Conservation (phyloP, 2,888 invertebrate species). For the Myathropa florea region DNA sequence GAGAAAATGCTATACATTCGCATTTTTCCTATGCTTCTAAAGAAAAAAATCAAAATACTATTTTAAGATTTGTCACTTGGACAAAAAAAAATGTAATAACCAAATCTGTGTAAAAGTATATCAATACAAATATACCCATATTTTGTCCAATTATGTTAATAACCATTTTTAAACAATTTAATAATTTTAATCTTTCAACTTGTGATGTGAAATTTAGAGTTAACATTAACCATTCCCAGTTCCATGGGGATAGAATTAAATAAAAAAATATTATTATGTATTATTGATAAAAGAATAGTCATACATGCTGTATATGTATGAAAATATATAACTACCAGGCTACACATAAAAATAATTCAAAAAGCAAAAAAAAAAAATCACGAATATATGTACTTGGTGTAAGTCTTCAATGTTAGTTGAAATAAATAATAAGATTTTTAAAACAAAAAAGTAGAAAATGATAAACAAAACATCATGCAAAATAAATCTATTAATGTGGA, state of each 20-base stretch:
- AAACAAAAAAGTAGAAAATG: constrained; percentile 29
- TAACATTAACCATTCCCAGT: constrained; percentile 80
- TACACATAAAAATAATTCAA: constrained; percentile 50
- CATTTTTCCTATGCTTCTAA: not conserved
- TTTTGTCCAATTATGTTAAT: constrained; percentile 30
- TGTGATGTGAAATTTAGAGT: constrained; percentile 81
- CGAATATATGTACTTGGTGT: constrained; percentile 46
- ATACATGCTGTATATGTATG: constrained; percentile 22
- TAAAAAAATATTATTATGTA: constrained; percentile 29
- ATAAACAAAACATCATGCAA: constrained; percentile 23
- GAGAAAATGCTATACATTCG: not conserved
- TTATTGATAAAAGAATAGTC: constrained; percentile 30
- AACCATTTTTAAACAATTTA: constrained; percentile 44
- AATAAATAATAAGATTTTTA: constrained; percentile 25
- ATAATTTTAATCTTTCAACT: constrained; percentile 76
- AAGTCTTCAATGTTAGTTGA: constrained; percentile 57
- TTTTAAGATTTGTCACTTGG: not conserved
- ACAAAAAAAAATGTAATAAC: not conserved
- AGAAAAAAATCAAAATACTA: not conserved
- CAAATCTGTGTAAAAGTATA: constrained; percentile 22
- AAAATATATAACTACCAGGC: constrained; percentile 43
- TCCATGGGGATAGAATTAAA: constrained; percentile 77
- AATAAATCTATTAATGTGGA: constrained; percentile 28
- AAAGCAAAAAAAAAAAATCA: constrained; percentile 27
- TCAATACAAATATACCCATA: constrained; percentile 33